Evolutionary conservation across 1,140 invertebrate species (phyloP).

Genomic region (Cataglyphis hispanica): DNA sequence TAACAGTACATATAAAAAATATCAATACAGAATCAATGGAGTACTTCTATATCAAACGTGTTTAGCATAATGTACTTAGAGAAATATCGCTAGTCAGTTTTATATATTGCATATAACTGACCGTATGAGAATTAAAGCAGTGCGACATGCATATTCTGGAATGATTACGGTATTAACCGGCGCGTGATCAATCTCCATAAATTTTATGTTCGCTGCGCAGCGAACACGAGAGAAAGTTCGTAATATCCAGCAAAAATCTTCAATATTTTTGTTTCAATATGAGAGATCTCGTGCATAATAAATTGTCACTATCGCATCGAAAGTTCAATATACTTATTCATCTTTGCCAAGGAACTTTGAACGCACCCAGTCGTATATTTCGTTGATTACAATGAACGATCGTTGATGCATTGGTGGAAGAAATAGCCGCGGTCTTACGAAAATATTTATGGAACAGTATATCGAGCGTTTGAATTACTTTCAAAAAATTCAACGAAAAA

Average conservation of each 20-base stretch:
- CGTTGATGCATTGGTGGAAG: conserved; percentile 5
- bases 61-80: conserved; percentile 19
- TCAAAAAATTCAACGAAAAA: conserved; percentile 36
- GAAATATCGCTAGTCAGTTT: conserved; percentile 10
- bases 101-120: conserved; percentile 35
- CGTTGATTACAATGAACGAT: conserved; percentile 68
- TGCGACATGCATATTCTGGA: conserved; percentile 36
- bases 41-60: neutral
- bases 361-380: neutral
- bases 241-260: conserved; percentile 1
- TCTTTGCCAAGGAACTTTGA: neutral
- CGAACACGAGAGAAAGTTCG: neutral
- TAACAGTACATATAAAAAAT: neutral
- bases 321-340: conserved; percentile 53
- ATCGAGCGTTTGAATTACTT: conserved; percentile 41
- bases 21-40: neutral
- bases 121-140: conserved; percentile 21
- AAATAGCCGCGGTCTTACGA: conserved; percentile 41
- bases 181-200: conserved; percentile 62
- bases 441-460: conserved; percentile 70
- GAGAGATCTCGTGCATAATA: conserved; percentile 35
- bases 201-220: conserved; percentile 38
- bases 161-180: conserved; percentile 46
- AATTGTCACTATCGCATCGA: conserved; percentile 10
- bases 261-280: neutral